Evolutionary conservation across 2,797 vertebrate genomes (phyloP).

Genomic region (Fistularia commersonii): DNA sequence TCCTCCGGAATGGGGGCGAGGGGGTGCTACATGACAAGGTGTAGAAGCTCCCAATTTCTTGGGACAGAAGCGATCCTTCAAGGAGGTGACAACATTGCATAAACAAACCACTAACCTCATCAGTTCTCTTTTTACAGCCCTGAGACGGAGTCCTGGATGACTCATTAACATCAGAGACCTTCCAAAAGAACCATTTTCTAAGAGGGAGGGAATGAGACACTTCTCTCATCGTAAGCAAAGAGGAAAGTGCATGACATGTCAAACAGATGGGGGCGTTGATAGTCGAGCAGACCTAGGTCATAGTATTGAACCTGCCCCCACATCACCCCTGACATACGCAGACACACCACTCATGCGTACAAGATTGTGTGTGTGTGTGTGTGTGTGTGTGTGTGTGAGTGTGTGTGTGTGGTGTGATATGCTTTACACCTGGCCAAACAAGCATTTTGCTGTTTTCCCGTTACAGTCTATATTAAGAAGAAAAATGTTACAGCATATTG

Average conservation of each 20-base stretch:
- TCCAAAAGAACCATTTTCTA: constrained; percentile 42
- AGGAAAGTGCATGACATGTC: constrained; percentile 48
- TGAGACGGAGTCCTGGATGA: constrained; percentile 52
- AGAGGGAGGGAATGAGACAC: constrained; percentile 4
- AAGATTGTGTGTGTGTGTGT: background rate
- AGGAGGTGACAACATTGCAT: constrained; percentile 61
- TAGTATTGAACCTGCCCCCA: constrained; percentile 46
- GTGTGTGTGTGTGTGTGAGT: background rate
- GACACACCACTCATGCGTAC: background rate
- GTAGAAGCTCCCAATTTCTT: constrained; percentile 33
- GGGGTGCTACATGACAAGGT: constrained; percentile 24
- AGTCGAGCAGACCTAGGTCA: constrained; percentile 70
- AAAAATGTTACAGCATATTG: constrained; percentile 1
- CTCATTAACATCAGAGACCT: constrained; percentile 68
- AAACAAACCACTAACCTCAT: constrained; percentile 71
- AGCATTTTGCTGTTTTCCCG: constrained; percentile 7
- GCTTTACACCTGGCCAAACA: constrained; percentile 24
- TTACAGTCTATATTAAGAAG: background rate
- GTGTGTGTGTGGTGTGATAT: background rate
- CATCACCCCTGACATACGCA: constrained; percentile 8
- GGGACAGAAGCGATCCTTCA: constrained; percentile 64
- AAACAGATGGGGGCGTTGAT: constrained; percentile 68
- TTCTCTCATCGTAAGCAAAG: constrained; percentile 29
- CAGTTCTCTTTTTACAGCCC: constrained; percentile 60
- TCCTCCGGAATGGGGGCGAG: constrained; percentile 21